These are phyloP conservation scores for Ellobius talpinus DNA, from an alignment of 2,113 vertebrate species.

Conservation along the genomic window DNA sequence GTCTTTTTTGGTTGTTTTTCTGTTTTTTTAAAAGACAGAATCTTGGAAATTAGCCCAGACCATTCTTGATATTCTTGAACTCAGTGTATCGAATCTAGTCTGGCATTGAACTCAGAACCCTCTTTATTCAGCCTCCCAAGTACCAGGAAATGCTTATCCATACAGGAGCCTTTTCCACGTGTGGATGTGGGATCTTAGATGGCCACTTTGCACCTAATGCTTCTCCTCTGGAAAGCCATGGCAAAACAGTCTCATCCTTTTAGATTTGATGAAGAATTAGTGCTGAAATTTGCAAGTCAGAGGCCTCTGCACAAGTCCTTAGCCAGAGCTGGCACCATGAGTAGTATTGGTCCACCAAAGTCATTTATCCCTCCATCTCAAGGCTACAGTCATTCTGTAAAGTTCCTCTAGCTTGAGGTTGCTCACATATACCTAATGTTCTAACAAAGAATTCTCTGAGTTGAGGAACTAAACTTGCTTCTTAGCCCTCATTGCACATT, in stretches of 20 bases:
- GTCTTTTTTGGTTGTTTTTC: not conserved
- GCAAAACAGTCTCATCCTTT: not conserved
- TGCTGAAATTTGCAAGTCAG: not conserved
- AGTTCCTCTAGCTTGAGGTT: not conserved
- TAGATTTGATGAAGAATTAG: not conserved
- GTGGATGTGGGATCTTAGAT: not conserved
- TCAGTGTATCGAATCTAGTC: not conserved
- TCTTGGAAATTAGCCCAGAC: not conserved
- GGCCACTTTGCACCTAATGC: not conserved
- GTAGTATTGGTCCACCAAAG: not conserved
- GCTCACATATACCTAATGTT: slow-evolving; percentile 44
- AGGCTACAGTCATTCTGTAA: slow-evolving; percentile 24
- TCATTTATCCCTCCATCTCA: slow-evolving; percentile 9
- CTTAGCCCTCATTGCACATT: not conserved
- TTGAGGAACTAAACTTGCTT: not conserved
- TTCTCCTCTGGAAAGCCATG: not conserved
- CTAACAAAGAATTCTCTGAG: slow-evolving; percentile 42
- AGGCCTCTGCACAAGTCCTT: not conserved
- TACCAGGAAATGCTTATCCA: not conserved
- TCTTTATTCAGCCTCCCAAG: not conserved
- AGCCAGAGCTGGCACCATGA: not conserved
- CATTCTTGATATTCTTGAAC: not conserved
- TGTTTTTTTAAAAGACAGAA: not conserved
- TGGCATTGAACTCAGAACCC: not conserved
- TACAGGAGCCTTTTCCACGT: fast-evolving